These are phyloP conservation scores for Mystacornis crossleyi DNA, from an alignment of 2,113 vertebrate genomes.

Conservation along the genomic window DNA sequence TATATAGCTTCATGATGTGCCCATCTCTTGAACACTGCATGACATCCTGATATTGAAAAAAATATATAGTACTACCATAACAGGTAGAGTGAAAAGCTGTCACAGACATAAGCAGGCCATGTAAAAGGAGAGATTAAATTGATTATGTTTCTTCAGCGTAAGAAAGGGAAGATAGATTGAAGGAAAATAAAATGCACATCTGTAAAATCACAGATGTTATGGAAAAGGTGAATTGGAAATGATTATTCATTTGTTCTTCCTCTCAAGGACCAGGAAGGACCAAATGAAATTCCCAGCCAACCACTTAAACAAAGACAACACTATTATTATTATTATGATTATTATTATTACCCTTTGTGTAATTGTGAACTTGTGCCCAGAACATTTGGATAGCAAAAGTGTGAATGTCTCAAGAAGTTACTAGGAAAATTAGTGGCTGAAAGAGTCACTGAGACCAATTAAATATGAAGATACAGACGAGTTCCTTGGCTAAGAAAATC, in stretches of 20 bases:
- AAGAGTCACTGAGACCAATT: background rate
- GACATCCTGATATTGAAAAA: background rate
- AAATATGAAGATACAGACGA: background rate
- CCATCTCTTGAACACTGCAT: background rate
- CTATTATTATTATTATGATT: too few species aligned
- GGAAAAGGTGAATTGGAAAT: background rate
- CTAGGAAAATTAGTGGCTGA: background rate
- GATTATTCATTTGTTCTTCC: background rate
- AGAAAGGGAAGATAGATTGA: background rate
- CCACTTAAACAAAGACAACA: background rate
- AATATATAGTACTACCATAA: background rate
- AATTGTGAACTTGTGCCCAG: background rate
- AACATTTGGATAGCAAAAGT: background rate
- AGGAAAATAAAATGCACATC: background rate
- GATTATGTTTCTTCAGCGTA: background rate
- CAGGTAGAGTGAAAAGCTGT: background rate
- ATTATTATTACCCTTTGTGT: background rate
- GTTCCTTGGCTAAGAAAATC: background rate
- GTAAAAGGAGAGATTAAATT: background rate
- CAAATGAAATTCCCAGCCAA: background rate
- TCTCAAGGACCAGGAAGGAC: background rate
- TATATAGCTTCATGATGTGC: background rate
- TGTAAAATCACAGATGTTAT: background rate
- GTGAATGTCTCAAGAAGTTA: background rate
- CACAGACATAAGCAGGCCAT: background rate